These are phyloP conservation scores for Lacerta bilineata DNA, from an alignment of 2,797 vertebrate genomes.

Conservation along the genomic window DNA sequence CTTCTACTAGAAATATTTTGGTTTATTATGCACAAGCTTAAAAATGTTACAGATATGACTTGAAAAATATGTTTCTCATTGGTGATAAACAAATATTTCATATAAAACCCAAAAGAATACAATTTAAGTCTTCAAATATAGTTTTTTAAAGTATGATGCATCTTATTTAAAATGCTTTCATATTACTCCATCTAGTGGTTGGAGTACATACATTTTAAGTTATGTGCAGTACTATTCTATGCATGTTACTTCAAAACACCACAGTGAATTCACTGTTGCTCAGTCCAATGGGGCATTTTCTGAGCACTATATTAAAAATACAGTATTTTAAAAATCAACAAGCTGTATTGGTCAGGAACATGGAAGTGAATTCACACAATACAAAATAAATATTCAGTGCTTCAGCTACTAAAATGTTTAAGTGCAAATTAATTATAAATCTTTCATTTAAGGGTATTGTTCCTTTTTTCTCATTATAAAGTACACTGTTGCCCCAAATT, in stretches of 20 bases:
- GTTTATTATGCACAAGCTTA: background rate
- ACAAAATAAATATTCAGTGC: background rate
- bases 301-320: background rate
- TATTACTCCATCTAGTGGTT: slow-evolving; percentile 44
- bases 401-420: background rate
- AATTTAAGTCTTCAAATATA: background rate
- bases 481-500: too few species aligned
- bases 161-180: background rate
- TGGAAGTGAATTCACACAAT: background rate
- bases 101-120: background rate
- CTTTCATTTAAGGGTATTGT: background rate
- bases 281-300: background rate
- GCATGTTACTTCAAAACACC: background rate
- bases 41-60: background rate
- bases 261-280: background rate
- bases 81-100: background rate
- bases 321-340: background rate
- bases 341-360: background rate
- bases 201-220: background rate
- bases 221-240: background rate
- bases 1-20: background rate
- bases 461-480: too few species aligned
- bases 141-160: background rate
- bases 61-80: background rate
- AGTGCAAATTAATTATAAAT: background rate